Evolutionary conservation across 2,797 vertebrate species (phyloP).

Genomic region (Gymnoscopelus microlampas): DNA sequence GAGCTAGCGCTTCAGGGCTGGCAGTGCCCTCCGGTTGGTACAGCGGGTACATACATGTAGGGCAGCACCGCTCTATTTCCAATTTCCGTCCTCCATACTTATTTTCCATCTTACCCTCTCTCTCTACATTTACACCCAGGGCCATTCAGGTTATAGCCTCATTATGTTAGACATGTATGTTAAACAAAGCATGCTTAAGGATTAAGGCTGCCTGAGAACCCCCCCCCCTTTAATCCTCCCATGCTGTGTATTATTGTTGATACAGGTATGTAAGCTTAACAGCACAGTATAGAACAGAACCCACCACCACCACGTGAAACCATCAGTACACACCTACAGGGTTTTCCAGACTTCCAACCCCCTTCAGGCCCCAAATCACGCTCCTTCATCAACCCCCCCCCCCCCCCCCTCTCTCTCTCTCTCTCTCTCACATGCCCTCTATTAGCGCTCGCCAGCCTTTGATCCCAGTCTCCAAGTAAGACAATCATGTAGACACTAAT

Average conservation of each 20-base stretch:
- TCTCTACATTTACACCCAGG: not conserved
- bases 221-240: not conserved
- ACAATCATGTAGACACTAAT: slow-evolving; percentile 60
- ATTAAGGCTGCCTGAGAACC: no score
- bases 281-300: no score
- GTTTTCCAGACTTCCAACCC: slow-evolving; percentile 26
- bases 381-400: slow-evolving; percentile 33
- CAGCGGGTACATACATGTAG: no score
- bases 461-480: slow-evolving; percentile 41
- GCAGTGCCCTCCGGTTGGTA: no score
- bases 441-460: slow-evolving; percentile 59
- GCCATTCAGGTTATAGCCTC: no score
- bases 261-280: not conserved
- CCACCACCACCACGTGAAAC: slow-evolving; percentile 8
- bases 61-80: not conserved
- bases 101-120: not conserved
- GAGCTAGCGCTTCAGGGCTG: no score
- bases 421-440: slow-evolving; percentile 60
- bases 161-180: no score
- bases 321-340: slow-evolving; percentile 6
- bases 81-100: not conserved
- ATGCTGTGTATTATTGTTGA: not conserved
- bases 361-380: slow-evolving; percentile 26
- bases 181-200: no score
- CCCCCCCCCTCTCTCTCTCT: not conserved